A percentile compares a stretch with the other conserved stretches of the same genome.
Conservation (phyloP, 2,113 vertebrate genomes). For the Silurus meridionalis region DNA sequence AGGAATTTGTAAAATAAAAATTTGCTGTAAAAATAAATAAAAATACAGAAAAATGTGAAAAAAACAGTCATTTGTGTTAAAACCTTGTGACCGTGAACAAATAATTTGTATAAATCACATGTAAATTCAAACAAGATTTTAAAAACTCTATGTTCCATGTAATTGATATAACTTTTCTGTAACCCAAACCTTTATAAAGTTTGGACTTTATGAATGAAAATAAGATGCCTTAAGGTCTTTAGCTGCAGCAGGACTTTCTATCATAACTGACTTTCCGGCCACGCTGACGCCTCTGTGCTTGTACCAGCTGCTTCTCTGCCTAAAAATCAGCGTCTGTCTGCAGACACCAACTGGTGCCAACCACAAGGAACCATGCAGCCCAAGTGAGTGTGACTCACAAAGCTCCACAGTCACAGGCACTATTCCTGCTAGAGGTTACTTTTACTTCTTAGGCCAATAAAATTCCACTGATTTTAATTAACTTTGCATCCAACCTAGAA, state of each 20-base stretch:
- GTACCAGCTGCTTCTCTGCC: conserved; percentile 70
- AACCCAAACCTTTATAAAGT: background rate
- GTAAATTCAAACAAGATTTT: background rate
- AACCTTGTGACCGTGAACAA: background rate
- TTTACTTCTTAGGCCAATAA: background rate
- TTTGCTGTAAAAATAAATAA: background rate
- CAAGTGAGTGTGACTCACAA: conserved; percentile 59
- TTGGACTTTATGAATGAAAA: background rate
- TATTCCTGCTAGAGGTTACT: conserved; percentile 39
- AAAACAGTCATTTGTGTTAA: background rate
- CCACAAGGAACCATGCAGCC: conserved; percentile 64
- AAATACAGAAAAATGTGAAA: background rate
- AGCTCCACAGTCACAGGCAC: conserved; percentile 40
- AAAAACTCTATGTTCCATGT: background rate
- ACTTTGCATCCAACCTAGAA: too few relatives aligned
- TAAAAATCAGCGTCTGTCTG: conserved; percentile 63
- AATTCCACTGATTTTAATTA: too few relatives aligned
- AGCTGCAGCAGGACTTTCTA: conserved; percentile 3
- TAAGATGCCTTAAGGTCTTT: conserved; percentile 12
- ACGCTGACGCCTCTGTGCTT: conserved; percentile 55
- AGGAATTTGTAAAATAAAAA: background rate
- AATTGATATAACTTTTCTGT: background rate
- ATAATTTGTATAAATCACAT: background rate
- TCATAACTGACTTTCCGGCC: conserved; percentile 6
- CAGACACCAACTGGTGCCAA: conserved; percentile 66